A percentile compares a stretch with the other conserved stretches of the same genome.
phyloP scores from a whole-genome alignment of 2,113 vertebrate species.

The Jaculus jaculus region DNA sequence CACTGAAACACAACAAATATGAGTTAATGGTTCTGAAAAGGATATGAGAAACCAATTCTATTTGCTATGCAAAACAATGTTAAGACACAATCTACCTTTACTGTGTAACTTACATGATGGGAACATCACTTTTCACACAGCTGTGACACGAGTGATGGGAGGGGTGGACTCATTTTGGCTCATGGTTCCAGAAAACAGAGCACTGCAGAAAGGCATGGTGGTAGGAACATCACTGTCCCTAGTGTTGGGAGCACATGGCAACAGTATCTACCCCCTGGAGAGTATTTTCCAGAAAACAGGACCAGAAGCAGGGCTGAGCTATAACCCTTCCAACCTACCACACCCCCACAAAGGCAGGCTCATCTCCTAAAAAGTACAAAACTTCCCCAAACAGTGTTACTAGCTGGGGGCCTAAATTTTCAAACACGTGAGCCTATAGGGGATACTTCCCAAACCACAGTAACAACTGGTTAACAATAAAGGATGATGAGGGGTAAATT shows the following conservation, averaged over 20 bases:
- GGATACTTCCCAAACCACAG: neutral
- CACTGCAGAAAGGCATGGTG: no score
- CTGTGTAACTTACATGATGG: neutral
- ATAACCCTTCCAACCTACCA: no score
- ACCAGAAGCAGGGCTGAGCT: neutral
- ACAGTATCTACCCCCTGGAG: no score
- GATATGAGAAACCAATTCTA: conserved; percentile 7
- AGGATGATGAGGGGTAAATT: neutral
- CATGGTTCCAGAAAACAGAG: neutral
- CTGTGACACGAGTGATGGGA: neutral
- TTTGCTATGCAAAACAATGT: neutral
- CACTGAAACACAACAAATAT: neutral
- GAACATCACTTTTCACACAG: neutral
- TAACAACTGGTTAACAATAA: neutral
- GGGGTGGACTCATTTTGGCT: neutral
- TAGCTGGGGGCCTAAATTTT: neutral
- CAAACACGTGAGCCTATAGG: neutral
- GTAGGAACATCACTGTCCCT: neutral
- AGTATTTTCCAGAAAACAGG: neutral
- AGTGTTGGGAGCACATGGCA: no score
- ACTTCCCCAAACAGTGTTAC: neutral
- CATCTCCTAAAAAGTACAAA: neutral
- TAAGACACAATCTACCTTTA: neutral
- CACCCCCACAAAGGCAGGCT: neutral
- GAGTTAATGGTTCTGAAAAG: conserved; percentile 31